Percentiles rank a stretch among this genome's conserved stretches.
phyloP scores from a whole-genome alignment of 2,888 invertebrate species.

The Abscondita cerata region DNA sequence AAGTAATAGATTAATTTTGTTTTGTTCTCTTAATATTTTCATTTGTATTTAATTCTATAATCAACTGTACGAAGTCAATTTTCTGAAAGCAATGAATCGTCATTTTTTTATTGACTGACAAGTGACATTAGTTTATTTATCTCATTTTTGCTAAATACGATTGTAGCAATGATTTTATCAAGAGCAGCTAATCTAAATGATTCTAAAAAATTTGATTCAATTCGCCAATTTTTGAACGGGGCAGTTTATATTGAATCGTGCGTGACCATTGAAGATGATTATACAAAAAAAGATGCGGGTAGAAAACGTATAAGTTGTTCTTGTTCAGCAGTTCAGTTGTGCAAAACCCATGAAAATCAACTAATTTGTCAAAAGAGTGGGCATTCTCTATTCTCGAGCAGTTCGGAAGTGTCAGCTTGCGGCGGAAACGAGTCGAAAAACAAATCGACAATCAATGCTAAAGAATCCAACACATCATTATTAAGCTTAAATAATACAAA shows the following conservation, averaged over 20 bases:
- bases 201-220: background rate
- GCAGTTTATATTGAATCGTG: conserved; percentile 67
- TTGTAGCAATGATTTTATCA: too few relatives aligned
- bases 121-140: too few relatives aligned
- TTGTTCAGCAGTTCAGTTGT: background rate
- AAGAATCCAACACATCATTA: background rate
- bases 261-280: background rate
- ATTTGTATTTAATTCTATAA: too few relatives aligned
- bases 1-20: too few relatives aligned
- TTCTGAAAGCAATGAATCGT: too few relatives aligned
- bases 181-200: too few relatives aligned
- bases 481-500: background rate
- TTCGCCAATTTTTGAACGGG: conserved; percentile 64
- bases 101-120: too few relatives aligned
- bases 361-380: background rate
- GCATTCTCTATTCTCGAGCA: background rate
- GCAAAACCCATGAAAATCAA: conserved; percentile 4
- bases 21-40: too few relatives aligned
- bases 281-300: background rate
- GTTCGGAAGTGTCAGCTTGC: background rate
- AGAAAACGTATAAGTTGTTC: conserved; percentile 18
- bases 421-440: too few relatives aligned
- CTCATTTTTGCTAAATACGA: too few relatives aligned
- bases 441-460: too few relatives aligned
- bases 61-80: too few relatives aligned